Evolutionary conservation across 53 echinoderm and acorn worm genomes (phyloP).

Genomic region (Luidia sarsii): DNA sequence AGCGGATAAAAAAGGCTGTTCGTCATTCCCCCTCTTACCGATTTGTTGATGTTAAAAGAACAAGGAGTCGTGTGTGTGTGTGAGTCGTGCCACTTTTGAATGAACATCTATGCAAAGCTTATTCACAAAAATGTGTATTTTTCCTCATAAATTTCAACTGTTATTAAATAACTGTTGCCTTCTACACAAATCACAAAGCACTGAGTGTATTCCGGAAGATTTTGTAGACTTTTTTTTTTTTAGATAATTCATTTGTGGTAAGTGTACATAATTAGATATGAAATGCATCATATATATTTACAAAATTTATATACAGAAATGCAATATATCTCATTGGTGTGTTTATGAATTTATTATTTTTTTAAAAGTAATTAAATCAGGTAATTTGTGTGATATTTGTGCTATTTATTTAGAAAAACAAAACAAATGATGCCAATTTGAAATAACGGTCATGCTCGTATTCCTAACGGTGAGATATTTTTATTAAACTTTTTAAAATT

Average conservation of each 20-base stretch:
- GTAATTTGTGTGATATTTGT: constrained; percentile 48
- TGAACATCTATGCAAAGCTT: no score
- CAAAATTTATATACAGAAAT: constrained; percentile 46
- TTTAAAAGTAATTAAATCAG: constrained; percentile 25
- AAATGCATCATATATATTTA: constrained; percentile 48
- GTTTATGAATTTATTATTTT: constrained; percentile 15
- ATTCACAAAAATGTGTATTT: no score
- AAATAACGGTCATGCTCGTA: constrained; percentile 38
- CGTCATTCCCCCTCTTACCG: no score
- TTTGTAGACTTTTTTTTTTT: constrained; percentile 13
- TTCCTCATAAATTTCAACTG: no score
- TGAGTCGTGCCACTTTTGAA: no score
- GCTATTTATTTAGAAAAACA: constrained; percentile 49
- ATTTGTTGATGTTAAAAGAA: no score
- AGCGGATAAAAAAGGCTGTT: no score
- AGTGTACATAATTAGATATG: constrained; percentile 40
- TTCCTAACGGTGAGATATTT: neutral
- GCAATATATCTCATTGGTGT: constrained; percentile 47
- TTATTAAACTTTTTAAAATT: no score
- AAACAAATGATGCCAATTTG: constrained; percentile 11
- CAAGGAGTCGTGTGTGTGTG: no score
- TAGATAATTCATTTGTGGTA: constrained; percentile 25
- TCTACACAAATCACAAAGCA: constrained; percentile 33
- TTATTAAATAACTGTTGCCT: constrained; percentile 15
- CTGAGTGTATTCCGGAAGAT: constrained; percentile 12